These are phyloP conservation scores for Enteromius mattozi DNA, from an alignment of 2,797 vertebrate genomes.

Conservation along the genomic window DNA sequence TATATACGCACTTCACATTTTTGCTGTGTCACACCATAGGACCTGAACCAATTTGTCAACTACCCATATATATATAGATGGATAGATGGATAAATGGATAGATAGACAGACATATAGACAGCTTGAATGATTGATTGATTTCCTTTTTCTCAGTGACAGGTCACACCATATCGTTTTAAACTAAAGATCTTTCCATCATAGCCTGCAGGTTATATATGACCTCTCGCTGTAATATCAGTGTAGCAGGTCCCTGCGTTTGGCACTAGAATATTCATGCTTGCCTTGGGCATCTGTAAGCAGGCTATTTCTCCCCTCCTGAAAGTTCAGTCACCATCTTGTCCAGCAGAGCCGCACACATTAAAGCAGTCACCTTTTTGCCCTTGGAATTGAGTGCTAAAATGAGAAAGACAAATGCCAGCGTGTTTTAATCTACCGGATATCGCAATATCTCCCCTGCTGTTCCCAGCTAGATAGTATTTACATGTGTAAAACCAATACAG, in stretches of 20 bases:
- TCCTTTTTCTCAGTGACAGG: not conserved
- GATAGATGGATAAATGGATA: no score
- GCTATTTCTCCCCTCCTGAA: slow-evolving; percentile 3
- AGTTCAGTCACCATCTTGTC: slow-evolving; percentile 23
- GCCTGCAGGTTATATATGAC: slow-evolving; percentile 8
- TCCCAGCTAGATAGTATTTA: slow-evolving; percentile 39
- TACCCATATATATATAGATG: no score
- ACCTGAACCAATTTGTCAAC: no score
- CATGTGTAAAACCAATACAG: slow-evolving; percentile 47
- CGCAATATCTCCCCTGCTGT: not conserved
- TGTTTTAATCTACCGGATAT: slow-evolving; percentile 27
- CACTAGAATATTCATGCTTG: slow-evolving; percentile 29
- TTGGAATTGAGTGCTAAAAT: slow-evolving; percentile 24
- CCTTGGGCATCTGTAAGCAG: slow-evolving; percentile 21
- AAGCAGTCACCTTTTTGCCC: slow-evolving; percentile 28
- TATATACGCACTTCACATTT: no score
- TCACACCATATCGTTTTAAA: not conserved
- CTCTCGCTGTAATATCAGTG: not conserved
- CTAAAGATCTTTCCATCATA: not conserved
- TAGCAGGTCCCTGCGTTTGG: not conserved
- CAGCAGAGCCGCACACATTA: slow-evolving; percentile 23
- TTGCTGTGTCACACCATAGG: no score
- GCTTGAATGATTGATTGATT: not conserved
- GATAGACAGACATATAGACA: not conserved
- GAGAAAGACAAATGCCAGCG: not conserved